Evolutionary conservation across 2,797 vertebrate species (phyloP).

Genomic region (Sphenodon punctatus): DNA sequence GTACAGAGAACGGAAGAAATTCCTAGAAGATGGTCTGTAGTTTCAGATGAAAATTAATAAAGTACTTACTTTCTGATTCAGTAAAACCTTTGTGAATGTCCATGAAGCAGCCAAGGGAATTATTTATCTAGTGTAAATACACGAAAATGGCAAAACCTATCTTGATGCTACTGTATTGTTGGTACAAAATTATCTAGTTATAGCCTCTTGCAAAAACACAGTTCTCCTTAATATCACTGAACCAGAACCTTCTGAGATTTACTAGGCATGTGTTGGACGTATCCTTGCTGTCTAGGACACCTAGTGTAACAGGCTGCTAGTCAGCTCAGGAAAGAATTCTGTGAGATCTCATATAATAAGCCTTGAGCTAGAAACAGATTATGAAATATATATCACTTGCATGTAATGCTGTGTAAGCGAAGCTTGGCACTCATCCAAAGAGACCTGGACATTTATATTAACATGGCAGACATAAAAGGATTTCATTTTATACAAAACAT

Average conservation of each 20-base stretch:
- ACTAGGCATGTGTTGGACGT: conserved; percentile 20
- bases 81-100: conserved; percentile 29
- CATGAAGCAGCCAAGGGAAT: conserved; percentile 10
- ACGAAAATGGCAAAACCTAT: conserved; percentile 45
- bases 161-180: conserved; percentile 26
- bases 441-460: conserved; percentile 16
- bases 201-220: conserved; percentile 62
- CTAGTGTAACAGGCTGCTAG: conserved; percentile 12
- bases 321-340: conserved; percentile 20
- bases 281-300: conserved; percentile 50
- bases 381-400: not conserved
- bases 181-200: conserved; percentile 40
- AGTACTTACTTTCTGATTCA: conserved; percentile 7
- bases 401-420: conserved; percentile 41
- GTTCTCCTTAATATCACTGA: conserved; percentile 31
- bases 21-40: conserved; percentile 32
- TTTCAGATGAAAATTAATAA: not conserved
- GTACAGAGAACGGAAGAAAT: conserved; percentile 26
- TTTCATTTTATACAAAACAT: conserved; percentile 48
- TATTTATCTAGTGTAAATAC: conserved; percentile 53
- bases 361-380: conserved; percentile 40
- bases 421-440: conserved; percentile 36
- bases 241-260: conserved; percentile 8
- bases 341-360: conserved; percentile 24
- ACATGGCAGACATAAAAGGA: conserved; percentile 33